Conservation (phyloP, 2,797 vertebrate species). For the Siniperca undulata region DNA sequence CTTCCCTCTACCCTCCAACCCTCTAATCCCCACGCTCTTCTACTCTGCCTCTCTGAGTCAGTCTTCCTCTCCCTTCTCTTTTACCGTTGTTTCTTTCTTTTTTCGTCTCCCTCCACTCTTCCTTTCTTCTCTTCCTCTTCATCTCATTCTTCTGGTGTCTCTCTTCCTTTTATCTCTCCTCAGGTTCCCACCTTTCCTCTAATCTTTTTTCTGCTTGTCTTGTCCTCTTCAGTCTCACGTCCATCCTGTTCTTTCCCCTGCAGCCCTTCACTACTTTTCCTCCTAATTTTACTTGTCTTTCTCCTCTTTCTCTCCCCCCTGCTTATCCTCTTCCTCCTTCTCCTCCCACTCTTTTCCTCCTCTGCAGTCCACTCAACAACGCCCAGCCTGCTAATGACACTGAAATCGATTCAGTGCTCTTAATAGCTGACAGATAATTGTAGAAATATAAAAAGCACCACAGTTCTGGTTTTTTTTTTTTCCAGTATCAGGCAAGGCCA, state of each 20-base stretch:
- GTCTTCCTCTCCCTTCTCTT: background rate
- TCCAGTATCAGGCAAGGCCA: background rate
- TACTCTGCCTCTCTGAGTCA: background rate
- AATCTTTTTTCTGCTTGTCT: too few relatives aligned
- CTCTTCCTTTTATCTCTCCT: background rate
- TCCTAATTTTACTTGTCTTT: background rate
- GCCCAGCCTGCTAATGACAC: conserved; percentile 62
- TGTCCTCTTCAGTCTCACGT: background rate
- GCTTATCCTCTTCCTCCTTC: background rate
- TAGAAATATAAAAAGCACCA: conserved; percentile 49
- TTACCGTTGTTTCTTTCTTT: background rate
- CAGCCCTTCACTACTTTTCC: background rate
- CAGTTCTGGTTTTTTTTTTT: conserved; percentile 4
- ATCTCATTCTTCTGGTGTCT: background rate
- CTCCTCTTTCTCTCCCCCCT: background rate
- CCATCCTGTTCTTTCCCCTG: background rate
- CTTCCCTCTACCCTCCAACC: conserved; percentile 19
- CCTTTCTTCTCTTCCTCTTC: background rate
- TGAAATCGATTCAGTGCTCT: conserved; percentile 56
- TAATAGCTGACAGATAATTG: conserved; percentile 63
- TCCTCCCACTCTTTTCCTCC: background rate
- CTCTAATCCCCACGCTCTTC: conserved; percentile 9
- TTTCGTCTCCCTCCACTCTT: background rate
- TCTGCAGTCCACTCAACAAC: conserved; percentile 44
- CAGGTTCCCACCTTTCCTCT: background rate